phyloP scores from a whole-genome alignment of 2,888 invertebrate species.

The Lasioglossum zephyrum region DNA sequence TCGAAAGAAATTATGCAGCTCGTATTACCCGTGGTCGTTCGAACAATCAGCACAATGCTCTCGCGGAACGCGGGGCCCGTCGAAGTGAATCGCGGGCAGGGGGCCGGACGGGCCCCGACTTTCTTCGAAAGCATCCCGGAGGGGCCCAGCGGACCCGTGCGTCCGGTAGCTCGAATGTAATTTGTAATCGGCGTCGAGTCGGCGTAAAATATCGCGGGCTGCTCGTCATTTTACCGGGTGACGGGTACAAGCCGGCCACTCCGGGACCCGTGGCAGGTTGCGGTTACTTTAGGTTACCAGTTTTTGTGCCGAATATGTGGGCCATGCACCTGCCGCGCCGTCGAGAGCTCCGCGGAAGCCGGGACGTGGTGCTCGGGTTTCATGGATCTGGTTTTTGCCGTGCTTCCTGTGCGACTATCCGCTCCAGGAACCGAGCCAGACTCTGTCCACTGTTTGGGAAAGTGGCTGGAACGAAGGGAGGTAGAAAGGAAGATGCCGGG shows the following conservation, averaged over 20 bases:
- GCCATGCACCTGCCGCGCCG: slow-evolving; percentile 75
- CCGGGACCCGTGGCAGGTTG: slow-evolving; percentile 50
- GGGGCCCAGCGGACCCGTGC: neutral
- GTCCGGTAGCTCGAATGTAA: neutral
- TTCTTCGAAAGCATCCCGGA: slow-evolving; percentile 2
- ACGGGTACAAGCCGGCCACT: slow-evolving; percentile 44
- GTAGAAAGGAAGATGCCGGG: neutral
- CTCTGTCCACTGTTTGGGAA: neutral
- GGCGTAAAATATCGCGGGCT: slow-evolving; percentile 43
- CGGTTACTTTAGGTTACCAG: slow-evolving; percentile 72
- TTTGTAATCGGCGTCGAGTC: slow-evolving; percentile 42
- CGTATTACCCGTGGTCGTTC: neutral
- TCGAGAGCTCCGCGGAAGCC: slow-evolving; percentile 59
- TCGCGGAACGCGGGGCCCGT: neutral
- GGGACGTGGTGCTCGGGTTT: slow-evolving; percentile 61
- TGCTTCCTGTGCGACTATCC: slow-evolving; percentile 56
- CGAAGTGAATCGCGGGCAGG: neutral
- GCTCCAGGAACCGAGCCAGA: neutral
- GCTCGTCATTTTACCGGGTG: slow-evolving; percentile 45
- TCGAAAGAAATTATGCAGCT: neutral
- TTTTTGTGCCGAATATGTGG: slow-evolving; percentile 76
- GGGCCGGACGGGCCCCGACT: neutral
- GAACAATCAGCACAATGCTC: neutral
- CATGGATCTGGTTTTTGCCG: slow-evolving; percentile 70
- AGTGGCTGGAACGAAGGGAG: neutral